Evolutionary conservation across 2,888 invertebrate genomes (phyloP).

Genomic region (Brenthis daphne): DNA sequence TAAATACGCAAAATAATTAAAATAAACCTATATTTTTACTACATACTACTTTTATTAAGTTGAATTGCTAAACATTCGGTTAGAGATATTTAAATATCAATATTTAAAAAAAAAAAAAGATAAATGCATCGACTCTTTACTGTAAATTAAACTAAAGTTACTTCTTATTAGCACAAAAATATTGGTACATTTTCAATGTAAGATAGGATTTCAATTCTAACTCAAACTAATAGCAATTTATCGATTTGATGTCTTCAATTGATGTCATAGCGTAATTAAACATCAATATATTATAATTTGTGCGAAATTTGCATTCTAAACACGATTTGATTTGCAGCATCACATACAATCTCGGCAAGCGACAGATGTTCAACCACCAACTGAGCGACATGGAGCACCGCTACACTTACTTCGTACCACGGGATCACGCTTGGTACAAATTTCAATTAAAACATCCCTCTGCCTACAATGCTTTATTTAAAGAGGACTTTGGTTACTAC

Average conservation of each 20-base stretch:
- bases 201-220: no score
- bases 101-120: no score
- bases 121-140: no score
- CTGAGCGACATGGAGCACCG: slow-evolving; percentile 88
- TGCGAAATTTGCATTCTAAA: slow-evolving; percentile 22
- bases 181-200: no score
- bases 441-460: slow-evolving; percentile 89
- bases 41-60: no score
- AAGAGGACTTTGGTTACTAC: slow-evolving; percentile 90
- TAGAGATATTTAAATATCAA: no score
- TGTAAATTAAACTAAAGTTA: no score
- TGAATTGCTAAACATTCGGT: no score
- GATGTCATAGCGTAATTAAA: neutral
- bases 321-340: slow-evolving; percentile 77
- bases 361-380: slow-evolving; percentile 89
- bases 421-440: slow-evolving; percentile 93
- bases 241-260: neutral
- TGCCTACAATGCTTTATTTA: slow-evolving; percentile 91
- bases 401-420: slow-evolving; percentile 95
- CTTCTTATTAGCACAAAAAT: no score
- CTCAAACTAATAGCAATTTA: neutral
- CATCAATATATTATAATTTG: neutral
- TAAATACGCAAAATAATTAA: no score
- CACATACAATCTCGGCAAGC: slow-evolving; percentile 88
- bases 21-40: no score